phyloP scores from a whole-genome alignment of 2,888 invertebrate species.

The Brachyptera putata region DNA sequence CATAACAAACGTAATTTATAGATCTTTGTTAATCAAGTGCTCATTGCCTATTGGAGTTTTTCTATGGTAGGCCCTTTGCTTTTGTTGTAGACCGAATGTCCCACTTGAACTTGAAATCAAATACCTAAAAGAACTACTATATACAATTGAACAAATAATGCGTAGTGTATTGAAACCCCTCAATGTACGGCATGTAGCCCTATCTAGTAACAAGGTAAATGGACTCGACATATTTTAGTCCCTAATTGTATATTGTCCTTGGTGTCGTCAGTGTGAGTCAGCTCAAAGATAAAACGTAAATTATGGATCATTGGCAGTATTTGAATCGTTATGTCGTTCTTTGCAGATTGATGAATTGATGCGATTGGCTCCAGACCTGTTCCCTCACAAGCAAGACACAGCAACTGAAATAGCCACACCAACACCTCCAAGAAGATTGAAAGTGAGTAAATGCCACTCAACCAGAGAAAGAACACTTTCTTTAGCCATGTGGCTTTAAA shows the following conservation, averaged over 20 bases:
- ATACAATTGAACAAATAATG: too few species aligned
- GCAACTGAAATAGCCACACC: slow-evolving; percentile 55
- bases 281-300: too few species aligned
- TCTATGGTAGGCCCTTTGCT: too few species aligned
- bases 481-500: slow-evolving; percentile 12
- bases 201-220: too few species aligned
- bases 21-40: background rate
- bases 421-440: slow-evolving; percentile 56
- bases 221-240: too few species aligned
- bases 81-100: background rate
- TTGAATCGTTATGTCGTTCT: too few species aligned
- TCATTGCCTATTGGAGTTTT: background rate
- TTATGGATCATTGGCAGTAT: too few species aligned
- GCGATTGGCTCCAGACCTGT: slow-evolving; percentile 69
- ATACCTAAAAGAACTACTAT: background rate
- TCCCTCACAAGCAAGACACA: slow-evolving; percentile 43
- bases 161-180: too few species aligned
- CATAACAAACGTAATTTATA: background rate
- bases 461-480: slow-evolving; percentile 11
- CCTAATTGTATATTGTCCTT: too few species aligned
- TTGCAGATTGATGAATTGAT: slow-evolving; percentile 64
- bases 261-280: too few species aligned
- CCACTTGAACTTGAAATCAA: background rate
- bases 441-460: too few species aligned
- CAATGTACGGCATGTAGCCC: too few species aligned